Evolutionary conservation across 2,888 invertebrate species (phyloP).

Genomic region (Fabriciana adippe): DNA sequence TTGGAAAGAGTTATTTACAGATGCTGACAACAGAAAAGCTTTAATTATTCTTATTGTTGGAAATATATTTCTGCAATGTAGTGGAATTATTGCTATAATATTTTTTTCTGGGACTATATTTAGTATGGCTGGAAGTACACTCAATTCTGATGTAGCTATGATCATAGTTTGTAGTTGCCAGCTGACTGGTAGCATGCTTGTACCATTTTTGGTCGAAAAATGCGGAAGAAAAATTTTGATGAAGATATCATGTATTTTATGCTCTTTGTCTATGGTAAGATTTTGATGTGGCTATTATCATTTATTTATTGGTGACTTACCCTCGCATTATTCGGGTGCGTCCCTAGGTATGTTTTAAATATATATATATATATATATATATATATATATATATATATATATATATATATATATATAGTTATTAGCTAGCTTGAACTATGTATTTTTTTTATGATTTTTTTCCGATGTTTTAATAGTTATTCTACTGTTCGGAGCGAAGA

Average conservation of each 20-base stretch:
- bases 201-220: constrained; percentile 36
- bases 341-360: too few species aligned
- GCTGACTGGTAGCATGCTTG: constrained; percentile 27
- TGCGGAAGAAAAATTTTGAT: constrained; percentile 34
- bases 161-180: constrained; percentile 36
- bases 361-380: too few species aligned
- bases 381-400: too few species aligned
- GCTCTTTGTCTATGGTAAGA: constrained; percentile 37
- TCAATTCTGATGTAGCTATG: constrained; percentile 33
- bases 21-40: constrained; percentile 53
- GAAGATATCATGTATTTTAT: constrained; percentile 28
- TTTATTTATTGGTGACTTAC: background rate
- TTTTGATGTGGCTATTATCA: background rate
- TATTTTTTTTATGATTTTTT: too few species aligned
- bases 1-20: constrained; percentile 51
- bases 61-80: constrained; percentile 42
- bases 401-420: too few species aligned
- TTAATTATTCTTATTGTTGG: constrained; percentile 50
- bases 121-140: constrained; percentile 28
- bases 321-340: background rate
- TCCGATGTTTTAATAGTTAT: too few species aligned
- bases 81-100: constrained; percentile 33
- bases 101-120: constrained; percentile 37
- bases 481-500: too few species aligned
- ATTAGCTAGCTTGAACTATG: too few species aligned